Percentiles rank a stretch among this genome's conserved stretches.
Conservation (phyloP, 1,140 invertebrate species). For the Odontomachus brunneus region DNA sequence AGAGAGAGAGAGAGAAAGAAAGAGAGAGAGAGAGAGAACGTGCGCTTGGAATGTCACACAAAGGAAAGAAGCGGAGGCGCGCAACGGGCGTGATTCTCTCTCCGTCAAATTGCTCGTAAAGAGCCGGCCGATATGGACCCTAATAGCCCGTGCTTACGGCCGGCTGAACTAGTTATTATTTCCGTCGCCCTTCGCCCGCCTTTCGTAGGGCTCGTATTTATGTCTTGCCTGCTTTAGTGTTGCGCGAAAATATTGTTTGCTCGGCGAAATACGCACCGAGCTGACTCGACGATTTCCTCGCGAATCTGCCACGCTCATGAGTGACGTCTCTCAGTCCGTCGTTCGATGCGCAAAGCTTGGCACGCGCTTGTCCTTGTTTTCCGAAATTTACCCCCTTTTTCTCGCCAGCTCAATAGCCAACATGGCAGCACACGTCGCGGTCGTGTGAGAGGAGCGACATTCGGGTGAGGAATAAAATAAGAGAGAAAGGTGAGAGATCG, state of each 20-base stretch:
- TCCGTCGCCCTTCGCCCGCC: not conserved
- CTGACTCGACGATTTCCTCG: no score
- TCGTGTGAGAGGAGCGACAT: not conserved
- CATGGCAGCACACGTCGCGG: not conserved
- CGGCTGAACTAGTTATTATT: conserved; percentile 73
- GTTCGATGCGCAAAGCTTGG: no score
- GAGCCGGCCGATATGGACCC: conserved; percentile 59
- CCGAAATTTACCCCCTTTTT: conserved; percentile 11
- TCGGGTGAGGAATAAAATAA: conserved; percentile 21
- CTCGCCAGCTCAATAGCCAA: not conserved
- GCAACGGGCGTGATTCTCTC: conserved; percentile 32
- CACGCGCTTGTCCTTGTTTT: no score
- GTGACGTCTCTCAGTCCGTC: no score
- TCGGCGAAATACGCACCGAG: no score
- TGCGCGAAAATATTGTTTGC: not conserved
- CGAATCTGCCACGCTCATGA: no score
- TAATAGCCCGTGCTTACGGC: conserved; percentile 73
- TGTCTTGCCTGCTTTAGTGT: not conserved
- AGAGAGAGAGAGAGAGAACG: no score
- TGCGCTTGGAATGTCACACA: conserved; percentile 58
- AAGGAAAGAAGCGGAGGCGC: conserved; percentile 24
- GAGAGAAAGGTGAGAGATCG: conserved; percentile 57
- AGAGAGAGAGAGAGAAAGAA: no score
- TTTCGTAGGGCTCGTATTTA: not conserved
- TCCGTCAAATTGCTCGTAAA: conserved; percentile 67